phyloP scores from a whole-genome alignment of 2,113 vertebrate species.

The Otocyon megalotis region DNA sequence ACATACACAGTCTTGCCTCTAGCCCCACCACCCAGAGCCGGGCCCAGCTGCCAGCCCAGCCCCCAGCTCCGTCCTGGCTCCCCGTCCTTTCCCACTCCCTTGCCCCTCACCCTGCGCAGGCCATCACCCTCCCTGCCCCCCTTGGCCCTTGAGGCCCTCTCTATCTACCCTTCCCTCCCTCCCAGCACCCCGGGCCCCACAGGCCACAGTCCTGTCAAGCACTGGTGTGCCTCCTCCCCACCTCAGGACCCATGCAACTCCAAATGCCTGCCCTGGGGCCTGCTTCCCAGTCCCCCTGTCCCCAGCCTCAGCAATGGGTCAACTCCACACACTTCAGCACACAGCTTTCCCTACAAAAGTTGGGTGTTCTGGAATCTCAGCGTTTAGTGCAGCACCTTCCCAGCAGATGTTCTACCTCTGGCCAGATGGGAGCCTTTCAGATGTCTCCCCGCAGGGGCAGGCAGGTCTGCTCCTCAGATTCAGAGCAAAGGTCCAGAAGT shows the following conservation, averaged over 20 bases:
- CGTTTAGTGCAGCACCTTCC: not conserved
- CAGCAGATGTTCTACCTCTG: not conserved
- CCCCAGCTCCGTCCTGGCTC: not conserved
- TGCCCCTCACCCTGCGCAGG: not conserved
- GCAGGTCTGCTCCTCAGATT: not conserved
- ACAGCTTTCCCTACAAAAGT: not conserved
- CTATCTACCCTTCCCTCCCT: not conserved
- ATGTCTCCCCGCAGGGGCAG: not conserved
- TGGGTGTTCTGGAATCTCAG: not conserved
- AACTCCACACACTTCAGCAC: not conserved
- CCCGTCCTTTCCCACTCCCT: accelerated
- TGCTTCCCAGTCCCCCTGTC: not conserved
- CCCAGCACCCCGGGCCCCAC: not conserved
- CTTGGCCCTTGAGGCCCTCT: not conserved
- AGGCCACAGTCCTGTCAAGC: not conserved
- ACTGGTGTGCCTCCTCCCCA: too few species aligned
- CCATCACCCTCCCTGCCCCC: not conserved
- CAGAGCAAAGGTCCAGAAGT: not conserved
- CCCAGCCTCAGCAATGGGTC: not conserved
- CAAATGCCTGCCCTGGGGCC: not conserved
- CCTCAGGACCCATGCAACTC: not conserved
- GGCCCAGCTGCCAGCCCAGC: not conserved
- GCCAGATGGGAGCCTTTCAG: not conserved
- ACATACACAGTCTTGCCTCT: not conserved
- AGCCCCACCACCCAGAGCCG: not conserved